Conservation (phyloP, 2,888 invertebrate genomes). For the Drosophila testacea region DNA sequence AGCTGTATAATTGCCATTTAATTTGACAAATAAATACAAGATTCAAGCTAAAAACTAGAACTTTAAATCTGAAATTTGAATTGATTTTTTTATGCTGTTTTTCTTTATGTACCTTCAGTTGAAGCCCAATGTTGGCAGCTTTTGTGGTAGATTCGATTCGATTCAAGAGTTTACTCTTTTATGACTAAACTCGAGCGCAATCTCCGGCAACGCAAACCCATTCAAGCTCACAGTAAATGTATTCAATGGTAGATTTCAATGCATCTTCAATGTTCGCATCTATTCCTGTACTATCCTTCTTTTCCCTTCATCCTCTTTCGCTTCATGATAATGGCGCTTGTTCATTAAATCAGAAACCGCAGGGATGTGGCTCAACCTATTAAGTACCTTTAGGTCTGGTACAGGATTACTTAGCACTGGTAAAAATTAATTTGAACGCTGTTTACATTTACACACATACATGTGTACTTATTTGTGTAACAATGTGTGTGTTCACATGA, state of each 20-base stretch:
- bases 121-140: slow-evolving; percentile 14
- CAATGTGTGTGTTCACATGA: slow-evolving; percentile 12
- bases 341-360: slow-evolving; percentile 34
- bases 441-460: slow-evolving; percentile 25
- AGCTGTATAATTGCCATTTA: too few relatives aligned
- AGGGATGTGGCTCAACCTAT: slow-evolving; percentile 1
- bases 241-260: slow-evolving; percentile 39
- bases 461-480: slow-evolving; percentile 18
- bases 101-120: neutral
- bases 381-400: slow-evolving; percentile 7
- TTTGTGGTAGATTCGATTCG: slow-evolving; percentile 25
- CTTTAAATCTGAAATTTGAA: too few relatives aligned
- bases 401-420: slow-evolving; percentile 38
- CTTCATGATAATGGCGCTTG: neutral
- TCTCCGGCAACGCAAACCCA: slow-evolving; percentile 33
- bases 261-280: slow-evolving; percentile 23
- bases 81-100: too few relatives aligned
- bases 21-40: too few relatives aligned
- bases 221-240: slow-evolving; percentile 37
- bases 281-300: neutral
- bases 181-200: slow-evolving; percentile 42
- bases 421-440: slow-evolving; percentile 58
- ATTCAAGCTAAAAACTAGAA: too few relatives aligned
- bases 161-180: slow-evolving; percentile 42
- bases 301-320: too few relatives aligned